Evolutionary conservation across 1,140 invertebrate species (phyloP), one percentile per base, ranked within the genome.

Genomic region (Thaumetopoea pityocampa): DNA sequence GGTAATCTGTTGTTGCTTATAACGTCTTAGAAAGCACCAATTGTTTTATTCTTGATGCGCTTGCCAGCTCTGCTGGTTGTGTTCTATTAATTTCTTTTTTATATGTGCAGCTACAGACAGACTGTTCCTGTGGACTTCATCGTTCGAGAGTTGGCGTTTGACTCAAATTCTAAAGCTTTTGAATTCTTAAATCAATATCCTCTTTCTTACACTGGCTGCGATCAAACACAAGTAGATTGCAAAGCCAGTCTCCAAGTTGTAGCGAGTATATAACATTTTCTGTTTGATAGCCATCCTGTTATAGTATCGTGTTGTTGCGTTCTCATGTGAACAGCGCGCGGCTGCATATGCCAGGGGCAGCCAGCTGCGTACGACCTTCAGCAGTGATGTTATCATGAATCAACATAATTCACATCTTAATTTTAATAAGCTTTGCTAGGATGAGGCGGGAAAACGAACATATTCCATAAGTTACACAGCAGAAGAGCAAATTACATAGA

Each of bases 81-180:
- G 60, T 72, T 62, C 17, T 67, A 70, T 70, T 71, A 79, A 77
- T 58, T 51, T 83, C 50, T 80, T 36, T 79, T 72, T 88, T 87
- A 86, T 89, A 69, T 90, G 90, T 92, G 86, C 93, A 98, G 96
- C 89, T 98, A 96, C 90, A 95, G 96, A 67, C 96, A 95, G 86
- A 91, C 89, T 84, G 88, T 98, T 87, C 91, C 93, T 64, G 88
- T 97, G 86, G 90, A 92, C 77, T 95, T 92, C 90, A 88, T 98
- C 83, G 85, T 89, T 76, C 89, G 90, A 84, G 91, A 94, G 87
- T 90, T 98, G 88, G 94, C 93, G 62, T 97, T 97, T 89, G 89
- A 92, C 65, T 90, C 91, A 55, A 85, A 83, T 71, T 90, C 92
- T 76, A 93, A 95, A 78, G 94, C 92, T 87, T 86, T 92, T 84